Evolutionary conservation across 2,797 vertebrate species (phyloP), one percentile per base, ranked within the genome.

Genomic region (Sylvilagus floridanus): DNA sequence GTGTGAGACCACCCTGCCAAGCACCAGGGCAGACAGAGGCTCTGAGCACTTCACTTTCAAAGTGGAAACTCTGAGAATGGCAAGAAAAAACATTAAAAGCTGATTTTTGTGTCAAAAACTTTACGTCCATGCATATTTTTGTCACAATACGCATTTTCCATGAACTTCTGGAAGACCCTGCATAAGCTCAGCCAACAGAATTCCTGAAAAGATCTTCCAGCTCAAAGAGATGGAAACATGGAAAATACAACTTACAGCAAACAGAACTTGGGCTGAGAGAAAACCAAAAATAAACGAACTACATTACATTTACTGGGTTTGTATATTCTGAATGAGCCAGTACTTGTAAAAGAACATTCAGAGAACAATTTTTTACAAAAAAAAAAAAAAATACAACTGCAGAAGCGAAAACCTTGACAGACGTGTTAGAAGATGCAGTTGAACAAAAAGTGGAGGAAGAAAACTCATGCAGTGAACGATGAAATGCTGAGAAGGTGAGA

Each of bases 11-110:
- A 13, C 0, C 4, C 28, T 28, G 16, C 4, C 1, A 50, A n/a
- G 22, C 2, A 2, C 7, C 8, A 2, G 21, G 32, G 3, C 0
- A 14, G 0, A 1, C 4, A 52, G 5, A 10, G 26, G 11, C 32
- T n/a, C 42, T 19, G 30, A 47, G 22, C 21, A 28, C 28, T 47
- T 22, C 8, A 17, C 22, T n/a, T 68, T 65, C 26, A 35, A 60
- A 72, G 54, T 4, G 54, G 17, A 57, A 14, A 54, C 37, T 37
- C 5, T 6, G 37, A 57, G 12, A 57, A 57, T 57, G 8, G 13
- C 54, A 14, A 57, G 17, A 17, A 57, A 57, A 57, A 57, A 57
- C 13, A 14, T 13, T 13, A 57, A 57, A 57, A 57, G 54, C 54
- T 57, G 13, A 13, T 57, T 17, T 57, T 13, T 14, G 54, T 57